Percentiles rank a stretch among this genome's conserved stretches.
Conservation (phyloP, 1,140 invertebrate genomes). For the Atta cephalotes region DNA sequence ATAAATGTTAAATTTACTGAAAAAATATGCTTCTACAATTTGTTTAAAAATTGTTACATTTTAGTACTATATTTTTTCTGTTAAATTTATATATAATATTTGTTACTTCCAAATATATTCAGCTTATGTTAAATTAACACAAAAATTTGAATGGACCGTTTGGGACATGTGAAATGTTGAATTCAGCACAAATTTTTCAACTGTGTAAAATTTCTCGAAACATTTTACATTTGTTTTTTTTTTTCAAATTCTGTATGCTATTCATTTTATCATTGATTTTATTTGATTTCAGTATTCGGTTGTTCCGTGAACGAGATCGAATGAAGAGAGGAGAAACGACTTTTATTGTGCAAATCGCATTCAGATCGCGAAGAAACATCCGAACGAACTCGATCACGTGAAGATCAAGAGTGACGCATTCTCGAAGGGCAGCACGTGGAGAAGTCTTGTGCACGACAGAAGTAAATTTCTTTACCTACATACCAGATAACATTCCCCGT, state of each 20-base stretch:
- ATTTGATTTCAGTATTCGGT: not conserved
- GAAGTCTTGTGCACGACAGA: not conserved
- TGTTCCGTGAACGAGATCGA: not conserved
- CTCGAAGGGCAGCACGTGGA: not conserved
- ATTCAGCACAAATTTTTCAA: too few species aligned
- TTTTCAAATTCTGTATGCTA: not conserved
- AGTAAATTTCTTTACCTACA: slow-evolving; percentile 38
- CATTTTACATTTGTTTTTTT: not conserved
- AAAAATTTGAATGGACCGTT: too few species aligned
- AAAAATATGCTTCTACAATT: too few species aligned
- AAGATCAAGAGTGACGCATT: slow-evolving; percentile 25
- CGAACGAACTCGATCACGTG: slow-evolving; percentile 34
- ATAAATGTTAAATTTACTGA: too few species aligned
- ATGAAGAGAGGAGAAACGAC: not conserved
- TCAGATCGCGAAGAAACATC: slow-evolving; percentile 20
- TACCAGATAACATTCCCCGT: slow-evolving; percentile 13
- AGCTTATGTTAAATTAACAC: too few species aligned
- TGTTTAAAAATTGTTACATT: too few species aligned
- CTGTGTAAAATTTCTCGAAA: not conserved
- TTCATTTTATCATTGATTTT: not conserved
- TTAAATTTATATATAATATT: too few species aligned
- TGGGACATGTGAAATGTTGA: too few species aligned
- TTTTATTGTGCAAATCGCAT: slow-evolving; percentile 34
- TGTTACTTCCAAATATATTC: too few species aligned
- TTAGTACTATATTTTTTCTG: too few species aligned